Conservation (phyloP, 64 coral and sea anemone genomes). For the Dendrophyllia cribrosa region DNA sequence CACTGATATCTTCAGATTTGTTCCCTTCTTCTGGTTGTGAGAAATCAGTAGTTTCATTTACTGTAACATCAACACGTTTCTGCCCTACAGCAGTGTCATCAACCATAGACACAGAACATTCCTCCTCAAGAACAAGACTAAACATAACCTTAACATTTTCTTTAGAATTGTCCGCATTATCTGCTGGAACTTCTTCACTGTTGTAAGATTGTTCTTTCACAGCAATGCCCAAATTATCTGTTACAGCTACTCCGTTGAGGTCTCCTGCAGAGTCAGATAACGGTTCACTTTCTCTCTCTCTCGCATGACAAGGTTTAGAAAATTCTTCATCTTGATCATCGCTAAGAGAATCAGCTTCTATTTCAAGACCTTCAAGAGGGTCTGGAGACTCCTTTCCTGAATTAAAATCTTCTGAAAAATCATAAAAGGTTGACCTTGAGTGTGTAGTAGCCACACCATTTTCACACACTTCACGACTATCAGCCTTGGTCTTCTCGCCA, state of each 20-base stretch:
- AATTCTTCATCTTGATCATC: background rate
- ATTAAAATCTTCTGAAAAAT: background rate
- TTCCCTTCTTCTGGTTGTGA: background rate
- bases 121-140: conserved; percentile 21
- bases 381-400: conserved; percentile 13
- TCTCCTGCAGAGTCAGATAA: background rate
- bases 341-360: background rate
- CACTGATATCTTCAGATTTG: background rate
- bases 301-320: background rate
- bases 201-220: background rate
- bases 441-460: background rate
- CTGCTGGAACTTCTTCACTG: background rate
- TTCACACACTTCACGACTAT: background rate
- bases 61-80: background rate
- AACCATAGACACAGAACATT: conserved; percentile 2
- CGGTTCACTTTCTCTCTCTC: background rate
- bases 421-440: background rate
- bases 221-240: background rate
- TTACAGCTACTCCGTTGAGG: background rate
- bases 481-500: background rate
- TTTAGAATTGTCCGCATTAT: background rate
- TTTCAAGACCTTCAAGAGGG: conserved; percentile 19
- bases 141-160: background rate
- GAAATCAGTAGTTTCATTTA: background rate
- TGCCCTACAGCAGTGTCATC: background rate